A percentile compares a stretch with the other conserved stretches of the same genome.
phyloP scores from a whole-genome alignment of 1,140 invertebrate species.

The Microplitis demolitor region DNA sequence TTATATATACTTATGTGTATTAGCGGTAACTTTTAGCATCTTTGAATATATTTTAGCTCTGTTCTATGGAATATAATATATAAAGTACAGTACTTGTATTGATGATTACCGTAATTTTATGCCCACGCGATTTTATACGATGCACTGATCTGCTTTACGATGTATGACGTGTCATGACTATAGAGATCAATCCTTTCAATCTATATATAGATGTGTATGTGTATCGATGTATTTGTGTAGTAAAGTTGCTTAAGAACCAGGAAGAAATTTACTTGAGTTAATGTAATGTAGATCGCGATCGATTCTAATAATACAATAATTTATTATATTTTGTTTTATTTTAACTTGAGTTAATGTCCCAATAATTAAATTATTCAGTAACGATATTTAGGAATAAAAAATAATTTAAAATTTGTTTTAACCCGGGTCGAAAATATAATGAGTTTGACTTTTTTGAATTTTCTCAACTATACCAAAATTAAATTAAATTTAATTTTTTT shows the following conservation, averaged over 20 bases:
- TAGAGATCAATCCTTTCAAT: neutral
- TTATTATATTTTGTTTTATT: neutral
- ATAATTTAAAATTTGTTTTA: too few species aligned
- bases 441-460: too few species aligned
- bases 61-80: neutral
- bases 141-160: constrained; percentile 4
- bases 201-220: neutral
- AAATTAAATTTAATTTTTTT: too few species aligned
- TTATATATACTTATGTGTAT: too few species aligned
- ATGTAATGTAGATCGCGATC: too few species aligned
- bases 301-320: neutral
- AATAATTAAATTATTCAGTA: too few species aligned
- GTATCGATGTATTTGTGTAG: neutral
- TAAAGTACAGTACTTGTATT: neutral
- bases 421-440: too few species aligned
- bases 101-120: constrained; percentile 15
- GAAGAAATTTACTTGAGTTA: neutral
- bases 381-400: too few species aligned
- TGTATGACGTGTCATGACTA: neutral
- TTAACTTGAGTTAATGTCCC: too few species aligned
- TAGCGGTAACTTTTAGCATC: too few species aligned
- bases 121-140: neutral
- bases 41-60: too few species aligned
- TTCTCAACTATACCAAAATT: too few species aligned
- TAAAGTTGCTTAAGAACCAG: neutral